Base-by-base conservation (phyloP, 2,888 invertebrate species). In the Rotaria sp. region DNA sequence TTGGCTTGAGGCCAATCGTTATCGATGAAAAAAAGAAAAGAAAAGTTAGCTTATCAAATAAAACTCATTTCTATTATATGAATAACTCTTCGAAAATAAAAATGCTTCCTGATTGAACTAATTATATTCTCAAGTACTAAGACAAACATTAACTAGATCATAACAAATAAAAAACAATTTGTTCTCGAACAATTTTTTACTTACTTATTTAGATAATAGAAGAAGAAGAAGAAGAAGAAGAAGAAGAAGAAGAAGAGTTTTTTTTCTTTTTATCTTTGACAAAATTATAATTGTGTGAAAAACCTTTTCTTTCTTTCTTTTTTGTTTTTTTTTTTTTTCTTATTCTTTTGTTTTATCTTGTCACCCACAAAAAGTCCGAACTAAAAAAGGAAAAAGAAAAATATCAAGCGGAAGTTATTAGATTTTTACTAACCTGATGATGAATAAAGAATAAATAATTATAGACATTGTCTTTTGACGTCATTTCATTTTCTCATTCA, bases 371-470 rank as follows among this genome's bases (percentile, higher is more conserved):
- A 67, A 67, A 67, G 0, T 67, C 35, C 15, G 21, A 67, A 67
- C 67, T 67, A 67, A 67, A 67, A 59, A 38, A 67, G 35, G 21
- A 67, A 67, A 35, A 67, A 67, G 67, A 67, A 67, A 67, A 67
- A 30, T 30, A 18, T 21, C 67, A 67, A 67, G 67, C 67, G 67
- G 67, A 67, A 67, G 35, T 35, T 67, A 67, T 67, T 67, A 67
- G 67, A 30, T 67, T 67, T 67, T 67, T 15, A 35, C 35, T 35
- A 30, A 67, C 67, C 67, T 67, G 67, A 35, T 67, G 67, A 67
- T 30, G 67, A 67, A 67, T 35, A 67, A 67, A 67, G 67, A 35
- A 67, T 30, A 67, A 35, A 67, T 67, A 8, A 7, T 67, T 35
- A 35, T 67, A 67, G 67, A 67, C 67, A 67, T 30, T 67, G 67